Percentiles rank a stretch among this genome's conserved stretches.
Evolutionary conservation across 2,113 vertebrate genomes (phyloP).

Genomic region (Eira barbara): DNA sequence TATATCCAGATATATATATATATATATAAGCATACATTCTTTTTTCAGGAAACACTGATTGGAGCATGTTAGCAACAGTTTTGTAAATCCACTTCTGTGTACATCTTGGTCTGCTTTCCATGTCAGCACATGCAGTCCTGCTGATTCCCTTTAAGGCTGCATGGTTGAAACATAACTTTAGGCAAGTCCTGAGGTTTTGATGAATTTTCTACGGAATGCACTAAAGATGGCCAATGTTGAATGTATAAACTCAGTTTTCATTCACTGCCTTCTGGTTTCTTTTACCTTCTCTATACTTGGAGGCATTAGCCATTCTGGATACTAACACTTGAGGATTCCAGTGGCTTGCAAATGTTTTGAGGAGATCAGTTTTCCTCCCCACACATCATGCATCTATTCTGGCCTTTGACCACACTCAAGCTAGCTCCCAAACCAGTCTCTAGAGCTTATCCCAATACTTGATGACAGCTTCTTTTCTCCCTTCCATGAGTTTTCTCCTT

Average conservation of each 20-base stretch:
- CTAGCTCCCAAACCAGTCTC: not conserved
- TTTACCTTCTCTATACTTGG: not conserved
- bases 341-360: not conserved
- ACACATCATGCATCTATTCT: not conserved
- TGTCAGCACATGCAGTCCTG: not conserved
- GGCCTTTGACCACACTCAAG: not conserved
- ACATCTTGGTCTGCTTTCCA: not conserved
- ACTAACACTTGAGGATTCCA: not conserved
- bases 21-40: not conserved
- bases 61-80: not conserved
- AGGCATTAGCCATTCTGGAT: not conserved
- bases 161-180: not conserved
- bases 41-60: not conserved
- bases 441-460: not conserved
- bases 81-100: not conserved
- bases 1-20: not conserved
- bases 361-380: not conserved
- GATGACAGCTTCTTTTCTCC: not conserved
- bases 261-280: not conserved
- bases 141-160: not conserved
- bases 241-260: not conserved
- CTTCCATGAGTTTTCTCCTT: not conserved
- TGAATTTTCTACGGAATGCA: not conserved
- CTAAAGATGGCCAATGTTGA: not conserved
- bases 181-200: not conserved